Evolutionary conservation across 2,797 vertebrate genomes (phyloP).

Genomic region (Pangasius sanitwongsei): DNA sequence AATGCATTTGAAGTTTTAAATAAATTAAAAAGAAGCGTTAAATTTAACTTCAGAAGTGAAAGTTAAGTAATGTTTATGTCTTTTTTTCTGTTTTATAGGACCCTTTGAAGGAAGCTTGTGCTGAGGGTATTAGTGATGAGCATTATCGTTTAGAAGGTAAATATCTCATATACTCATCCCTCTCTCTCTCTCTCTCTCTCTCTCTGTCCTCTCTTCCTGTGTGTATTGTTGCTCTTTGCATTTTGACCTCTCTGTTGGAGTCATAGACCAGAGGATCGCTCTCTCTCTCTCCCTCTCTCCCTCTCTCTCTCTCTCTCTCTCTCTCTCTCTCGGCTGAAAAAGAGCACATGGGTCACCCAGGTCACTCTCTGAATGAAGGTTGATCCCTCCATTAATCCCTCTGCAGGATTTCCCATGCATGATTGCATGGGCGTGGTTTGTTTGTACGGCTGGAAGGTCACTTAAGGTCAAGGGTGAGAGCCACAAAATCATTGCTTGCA

Average conservation of each 20-base stretch:
- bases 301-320: neutral
- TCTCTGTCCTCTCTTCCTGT: slow-evolving; percentile 11
- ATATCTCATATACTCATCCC: neutral
- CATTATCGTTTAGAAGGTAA: slow-evolving; percentile 95
- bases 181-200: slow-evolving; percentile 25
- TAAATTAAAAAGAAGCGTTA: neutral
- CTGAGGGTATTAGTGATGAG: slow-evolving; percentile 84
- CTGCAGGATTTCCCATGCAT: neutral
- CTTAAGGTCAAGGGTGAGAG: slow-evolving; percentile 5
- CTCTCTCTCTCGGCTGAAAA: neutral
- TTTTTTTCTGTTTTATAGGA: slow-evolving; percentile 73
- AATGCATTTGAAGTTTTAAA: neutral
- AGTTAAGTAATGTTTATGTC: neutral
- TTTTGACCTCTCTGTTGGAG: slow-evolving; percentile 59
- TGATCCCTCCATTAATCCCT: slow-evolving; percentile 31
- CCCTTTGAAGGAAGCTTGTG: slow-evolving; percentile 83
- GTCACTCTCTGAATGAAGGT: slow-evolving; percentile 11
- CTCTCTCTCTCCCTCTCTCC: slow-evolving; percentile 48
- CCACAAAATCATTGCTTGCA: neutral
- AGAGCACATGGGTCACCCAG: slow-evolving; percentile 21
- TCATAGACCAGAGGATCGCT: neutral
- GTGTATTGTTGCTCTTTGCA: slow-evolving; percentile 36
- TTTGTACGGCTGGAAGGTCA: slow-evolving; percentile 32
- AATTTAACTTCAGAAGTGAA: neutral
- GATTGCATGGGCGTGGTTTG: slow-evolving; percentile 15